phyloP scores from a whole-genome alignment of 2,797 vertebrate genomes.

The Halcyon smyrnensis region DNA sequence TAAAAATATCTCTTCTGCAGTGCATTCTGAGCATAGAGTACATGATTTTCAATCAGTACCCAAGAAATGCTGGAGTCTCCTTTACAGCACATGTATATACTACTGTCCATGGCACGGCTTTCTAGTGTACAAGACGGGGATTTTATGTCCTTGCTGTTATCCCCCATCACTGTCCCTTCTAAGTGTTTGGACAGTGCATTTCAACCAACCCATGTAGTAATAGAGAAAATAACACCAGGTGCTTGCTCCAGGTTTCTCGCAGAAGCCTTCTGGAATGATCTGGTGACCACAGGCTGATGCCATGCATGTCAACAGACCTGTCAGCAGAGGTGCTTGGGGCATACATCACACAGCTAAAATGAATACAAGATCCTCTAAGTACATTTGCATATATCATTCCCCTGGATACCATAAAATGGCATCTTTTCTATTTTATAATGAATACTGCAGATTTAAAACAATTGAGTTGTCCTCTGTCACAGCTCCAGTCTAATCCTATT shows the following conservation, averaged over 20 bases:
- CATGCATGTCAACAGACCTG: fast-evolving
- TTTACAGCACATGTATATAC: neutral
- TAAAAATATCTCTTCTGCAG: too few species aligned
- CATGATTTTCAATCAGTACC: neutral
- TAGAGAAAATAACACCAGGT: neutral
- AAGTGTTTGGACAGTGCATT: neutral
- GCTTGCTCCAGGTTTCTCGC: neutral
- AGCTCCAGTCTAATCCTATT: neutral
- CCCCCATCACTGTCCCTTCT: neutral
- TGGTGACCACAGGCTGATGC: fast-evolving
- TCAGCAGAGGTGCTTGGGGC: neutral
- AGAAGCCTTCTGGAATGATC: neutral
- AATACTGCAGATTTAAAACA: neutral
- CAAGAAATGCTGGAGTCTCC: neutral
- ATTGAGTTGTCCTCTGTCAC: neutral
- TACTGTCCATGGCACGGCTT: neutral
- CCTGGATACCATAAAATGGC: neutral
- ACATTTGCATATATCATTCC: neutral
- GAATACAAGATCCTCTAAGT: neutral
- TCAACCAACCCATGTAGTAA: neutral
- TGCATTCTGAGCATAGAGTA: neutral
- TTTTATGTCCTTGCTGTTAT: neutral
- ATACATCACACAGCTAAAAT: neutral
- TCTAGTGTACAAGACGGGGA: neutral
- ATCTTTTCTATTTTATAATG: neutral